Conservation (phyloP, 2,113 vertebrate species). For the Ceyx margarethae region DNA sequence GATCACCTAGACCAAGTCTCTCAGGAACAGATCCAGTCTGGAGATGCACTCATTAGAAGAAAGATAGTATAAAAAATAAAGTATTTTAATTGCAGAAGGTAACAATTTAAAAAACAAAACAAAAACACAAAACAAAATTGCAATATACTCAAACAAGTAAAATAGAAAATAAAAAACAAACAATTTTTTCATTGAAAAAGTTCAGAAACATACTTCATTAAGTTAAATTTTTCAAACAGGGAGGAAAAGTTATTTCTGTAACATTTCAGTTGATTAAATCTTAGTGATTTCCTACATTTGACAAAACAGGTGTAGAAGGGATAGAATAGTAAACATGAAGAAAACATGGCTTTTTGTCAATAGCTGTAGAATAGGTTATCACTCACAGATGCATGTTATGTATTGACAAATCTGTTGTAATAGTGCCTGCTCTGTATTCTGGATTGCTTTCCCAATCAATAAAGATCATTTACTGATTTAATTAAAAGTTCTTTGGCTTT, state of each 20-base stretch:
- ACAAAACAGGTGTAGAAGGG: not conserved
- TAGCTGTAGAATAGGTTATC: not conserved
- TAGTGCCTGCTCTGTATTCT: not conserved
- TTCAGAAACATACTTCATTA: not conserved
- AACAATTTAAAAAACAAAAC: not conserved
- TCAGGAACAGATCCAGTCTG: too few relatives aligned
- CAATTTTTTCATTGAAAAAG: not conserved
- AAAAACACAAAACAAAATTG: not conserved
- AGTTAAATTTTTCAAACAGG: not conserved
- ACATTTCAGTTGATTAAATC: not conserved
- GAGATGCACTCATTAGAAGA: not conserved
- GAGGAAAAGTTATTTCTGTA: not conserved
- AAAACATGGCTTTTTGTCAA: not conserved
- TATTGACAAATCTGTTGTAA: not conserved
- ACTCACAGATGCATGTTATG: not conserved
- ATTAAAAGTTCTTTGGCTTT: not conserved
- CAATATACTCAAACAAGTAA: not conserved
- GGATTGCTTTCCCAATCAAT: not conserved
- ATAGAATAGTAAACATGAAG: not conserved
- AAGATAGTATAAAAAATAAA: not conserved
- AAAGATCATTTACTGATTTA: not conserved
- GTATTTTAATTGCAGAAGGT: not conserved
- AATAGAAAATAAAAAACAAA: not conserved
- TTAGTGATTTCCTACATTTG: not conserved
- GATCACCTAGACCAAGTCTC: too few relatives aligned